These are phyloP conservation scores for Python bivittatus DNA, from an alignment of 2,113 vertebrate genomes.

Conservation along the genomic window DNA sequence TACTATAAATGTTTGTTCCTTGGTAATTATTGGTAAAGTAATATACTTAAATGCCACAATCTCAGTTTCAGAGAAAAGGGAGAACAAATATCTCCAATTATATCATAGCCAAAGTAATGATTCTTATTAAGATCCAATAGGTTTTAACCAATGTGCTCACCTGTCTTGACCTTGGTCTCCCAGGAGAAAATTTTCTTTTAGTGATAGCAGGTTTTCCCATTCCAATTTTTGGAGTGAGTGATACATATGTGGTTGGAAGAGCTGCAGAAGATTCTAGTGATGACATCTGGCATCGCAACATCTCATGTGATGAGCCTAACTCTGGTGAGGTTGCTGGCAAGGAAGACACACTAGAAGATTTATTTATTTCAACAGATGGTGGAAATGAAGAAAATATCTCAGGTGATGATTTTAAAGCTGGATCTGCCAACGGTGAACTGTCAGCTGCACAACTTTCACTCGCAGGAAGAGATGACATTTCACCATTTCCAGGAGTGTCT, in stretches of 20 bases:
- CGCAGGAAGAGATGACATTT: conserved; percentile 61
- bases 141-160: conserved; percentile 68
- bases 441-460: conserved; percentile 72
- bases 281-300: conserved; percentile 65
- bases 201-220: conserved; percentile 99
- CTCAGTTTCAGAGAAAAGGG: not conserved
- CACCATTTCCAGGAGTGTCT: conserved; percentile 47
- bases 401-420: conserved; percentile 65
- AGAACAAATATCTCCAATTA: not conserved
- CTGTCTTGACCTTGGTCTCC: conserved; percentile 90
- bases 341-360: conserved; percentile 77
- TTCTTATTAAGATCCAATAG: not conserved
- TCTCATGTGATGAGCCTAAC: conserved; percentile 75
- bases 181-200: conserved; percentile 97
- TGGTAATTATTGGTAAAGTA: not conserved
- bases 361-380: conserved; percentile 68
- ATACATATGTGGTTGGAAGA: conserved; percentile 79
- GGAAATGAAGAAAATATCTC: conserved; percentile 59
- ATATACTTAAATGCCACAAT: not conserved
- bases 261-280: conserved; percentile 69
- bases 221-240: conserved; percentile 92
- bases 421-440: conserved; percentile 71
- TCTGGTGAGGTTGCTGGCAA: conserved; percentile 75
- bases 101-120: not conserved
- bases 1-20: not conserved